Base-by-base conservation (phyloP, 1,140 invertebrate genomes). In the Rhynchophorus ferrugineus region DNA sequence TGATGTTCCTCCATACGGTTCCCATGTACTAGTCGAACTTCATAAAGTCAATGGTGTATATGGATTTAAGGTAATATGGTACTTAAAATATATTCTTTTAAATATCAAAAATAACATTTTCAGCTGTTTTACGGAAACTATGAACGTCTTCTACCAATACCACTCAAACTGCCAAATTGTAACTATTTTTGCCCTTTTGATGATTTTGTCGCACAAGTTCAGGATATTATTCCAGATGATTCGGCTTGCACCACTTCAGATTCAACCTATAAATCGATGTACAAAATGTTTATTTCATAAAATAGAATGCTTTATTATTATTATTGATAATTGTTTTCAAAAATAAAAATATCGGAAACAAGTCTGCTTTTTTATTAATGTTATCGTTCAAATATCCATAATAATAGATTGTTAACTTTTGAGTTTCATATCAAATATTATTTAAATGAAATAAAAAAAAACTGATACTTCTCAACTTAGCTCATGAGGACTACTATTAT, bases 1-100 rank as follows among this genome's bases (percentile, higher is more conserved):
- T n/a, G 77, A 80, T 33, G 71, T 77, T 43, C 78, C 78, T 0
- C 69, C 69, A 29, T 80, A 78, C 56, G 74, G 76, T 0, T 67
- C 77, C 8, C 73, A 73, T 2, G 50, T 61, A 13, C 34, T 58
- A 5, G 8, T 64, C 3, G 62, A 64, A 53, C 24, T 64, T 0
- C 62, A 64, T 42, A 47, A 54, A 24, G 49, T 59, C 11, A 38
- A 56, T 37, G 49, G 44, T 11, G 48, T 44, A 6, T 62, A 55
- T 34, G 54, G 56, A 20, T 21, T 62, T 36, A 62, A 58, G 43
- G 58, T 60, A 44, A 24, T 11, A 29, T 6, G 11, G 11, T 6
- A 29, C 5, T 6, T 11, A 29, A 6, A 5, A 29, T 29, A 6
- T 6, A 29, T 5, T 29, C 5, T 6, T 5, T 11, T 29, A 6